Evolutionary conservation across 2,113 vertebrate genomes (phyloP).

Genomic region (Sminthopsis crassicaudata): DNA sequence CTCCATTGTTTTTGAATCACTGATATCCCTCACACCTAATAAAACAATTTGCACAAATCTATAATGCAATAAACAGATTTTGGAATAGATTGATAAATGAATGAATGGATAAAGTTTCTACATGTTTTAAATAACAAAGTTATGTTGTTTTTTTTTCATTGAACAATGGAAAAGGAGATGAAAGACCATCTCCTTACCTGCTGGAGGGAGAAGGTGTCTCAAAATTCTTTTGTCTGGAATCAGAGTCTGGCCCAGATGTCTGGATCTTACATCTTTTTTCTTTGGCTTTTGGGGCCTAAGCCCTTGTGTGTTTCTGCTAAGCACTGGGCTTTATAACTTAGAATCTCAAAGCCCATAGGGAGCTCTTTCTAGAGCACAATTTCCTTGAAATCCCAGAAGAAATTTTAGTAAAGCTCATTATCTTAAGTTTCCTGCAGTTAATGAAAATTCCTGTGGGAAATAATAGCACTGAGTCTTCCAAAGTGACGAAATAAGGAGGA

Average conservation of each 20-base stretch:
- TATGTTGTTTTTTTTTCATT: not conserved
- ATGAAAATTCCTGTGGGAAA: not conserved
- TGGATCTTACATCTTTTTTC: not conserved
- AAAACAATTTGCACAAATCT: not conserved
- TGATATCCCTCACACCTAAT: not conserved
- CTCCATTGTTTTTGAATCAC: not conserved
- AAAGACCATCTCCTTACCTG: slow-evolving; percentile 13
- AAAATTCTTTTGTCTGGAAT: not conserved
- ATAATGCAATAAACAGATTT: not conserved
- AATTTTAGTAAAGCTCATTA: not conserved
- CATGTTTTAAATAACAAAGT: not conserved
- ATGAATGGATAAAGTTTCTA: not conserved
- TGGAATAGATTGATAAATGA: not conserved
- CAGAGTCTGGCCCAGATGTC: not conserved
- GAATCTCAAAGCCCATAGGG: not conserved
- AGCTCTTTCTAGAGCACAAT: not conserved
- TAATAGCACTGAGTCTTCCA: not conserved
- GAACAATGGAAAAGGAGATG: not conserved
- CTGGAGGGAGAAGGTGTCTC: not conserved
- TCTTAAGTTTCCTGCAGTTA: not conserved
- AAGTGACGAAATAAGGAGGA: not conserved
- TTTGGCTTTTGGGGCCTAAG: not conserved
- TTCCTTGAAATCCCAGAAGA: slow-evolving; percentile 3
- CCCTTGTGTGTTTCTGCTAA: slow-evolving; percentile 26
- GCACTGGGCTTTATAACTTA: slow-evolving; percentile 12